Conservation (phyloP, 64 coral and sea anemone genomes). For the Orbicella faveolata region DNA sequence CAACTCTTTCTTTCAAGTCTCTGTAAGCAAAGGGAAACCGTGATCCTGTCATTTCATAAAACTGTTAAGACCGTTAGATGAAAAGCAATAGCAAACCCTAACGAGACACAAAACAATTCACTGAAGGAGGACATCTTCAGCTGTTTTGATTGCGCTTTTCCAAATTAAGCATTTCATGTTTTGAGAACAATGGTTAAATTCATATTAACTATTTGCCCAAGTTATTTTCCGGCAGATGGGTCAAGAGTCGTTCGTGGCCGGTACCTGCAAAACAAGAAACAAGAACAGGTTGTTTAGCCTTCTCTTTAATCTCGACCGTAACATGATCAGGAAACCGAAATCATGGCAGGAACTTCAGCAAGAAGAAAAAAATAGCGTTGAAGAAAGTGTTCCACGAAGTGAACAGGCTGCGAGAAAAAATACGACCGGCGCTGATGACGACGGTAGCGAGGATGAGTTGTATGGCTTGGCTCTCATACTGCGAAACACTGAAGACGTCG, state of each 20-base stretch:
- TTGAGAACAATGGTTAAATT: neutral
- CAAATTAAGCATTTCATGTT: neutral
- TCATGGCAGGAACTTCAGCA: neutral
- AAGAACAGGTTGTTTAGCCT: neutral
- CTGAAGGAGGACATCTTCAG: too few species aligned
- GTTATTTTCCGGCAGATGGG: neutral
- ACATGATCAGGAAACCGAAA: neutral
- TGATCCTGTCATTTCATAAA: too few species aligned
- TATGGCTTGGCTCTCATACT: constrained; percentile 18
- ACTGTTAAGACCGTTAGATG: too few species aligned
- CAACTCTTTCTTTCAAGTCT: too few species aligned
- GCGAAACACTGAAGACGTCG: neutral
- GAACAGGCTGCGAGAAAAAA: neutral
- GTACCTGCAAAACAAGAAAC: constrained; percentile 14
- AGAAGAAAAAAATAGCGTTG: neutral
- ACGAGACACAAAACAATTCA: neutral
- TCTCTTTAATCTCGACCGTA: neutral
- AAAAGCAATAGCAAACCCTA: too few species aligned
- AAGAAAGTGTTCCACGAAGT: neutral
- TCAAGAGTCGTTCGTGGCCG: neutral
- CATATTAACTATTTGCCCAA: neutral
- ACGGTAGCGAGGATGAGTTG: constrained; percentile 10
- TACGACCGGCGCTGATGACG: neutral
- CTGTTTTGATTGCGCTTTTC: neutral
- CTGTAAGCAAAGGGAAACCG: too few species aligned